Conservation (phyloP, 2,888 invertebrate species). For the Plutella xylostella region DNA sequence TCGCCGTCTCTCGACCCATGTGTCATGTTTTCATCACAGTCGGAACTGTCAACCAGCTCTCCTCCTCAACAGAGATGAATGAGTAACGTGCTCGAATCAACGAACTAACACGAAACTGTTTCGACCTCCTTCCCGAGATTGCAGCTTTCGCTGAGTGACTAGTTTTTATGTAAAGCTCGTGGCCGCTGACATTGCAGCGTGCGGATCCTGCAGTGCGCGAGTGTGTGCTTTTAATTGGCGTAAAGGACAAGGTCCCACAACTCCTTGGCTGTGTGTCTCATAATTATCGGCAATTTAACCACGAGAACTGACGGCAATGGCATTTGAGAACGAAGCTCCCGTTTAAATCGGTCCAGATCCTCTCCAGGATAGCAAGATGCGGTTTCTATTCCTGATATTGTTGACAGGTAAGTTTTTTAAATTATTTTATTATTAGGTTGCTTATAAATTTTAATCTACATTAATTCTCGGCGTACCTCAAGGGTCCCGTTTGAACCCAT, state of each 20-base stretch:
- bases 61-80: slow-evolving; percentile 38
- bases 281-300: slow-evolving; percentile 50
- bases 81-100: slow-evolving; percentile 28
- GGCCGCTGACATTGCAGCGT: slow-evolving; percentile 67
- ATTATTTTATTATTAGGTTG: not conserved
- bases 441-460: too few relatives aligned
- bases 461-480: too few relatives aligned
- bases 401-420: slow-evolving; percentile 50
- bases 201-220: slow-evolving; percentile 66
- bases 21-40: slow-evolving; percentile 65
- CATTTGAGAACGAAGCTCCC: slow-evolving; percentile 31
- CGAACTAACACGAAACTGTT: not conserved
- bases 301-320: slow-evolving; percentile 45
- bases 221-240: slow-evolving; percentile 63
- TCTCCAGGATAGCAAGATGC: slow-evolving; percentile 42
- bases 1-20: slow-evolving; percentile 49
- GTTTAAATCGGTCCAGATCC: slow-evolving; percentile 30
- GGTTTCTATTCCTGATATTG: slow-evolving; percentile 48
- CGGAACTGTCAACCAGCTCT: slow-evolving; percentile 39
- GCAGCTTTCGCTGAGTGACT: slow-evolving; percentile 55
- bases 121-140: slow-evolving; percentile 19
- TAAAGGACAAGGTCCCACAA: slow-evolving; percentile 22
- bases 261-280: slow-evolving; percentile 34
- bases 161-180: slow-evolving; percentile 59
- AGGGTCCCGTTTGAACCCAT: too few relatives aligned